Evolutionary conservation across 2,797 vertebrate species (phyloP), one percentile per base, ranked within the genome.

Genomic region (Intellagama lesueurii): DNA sequence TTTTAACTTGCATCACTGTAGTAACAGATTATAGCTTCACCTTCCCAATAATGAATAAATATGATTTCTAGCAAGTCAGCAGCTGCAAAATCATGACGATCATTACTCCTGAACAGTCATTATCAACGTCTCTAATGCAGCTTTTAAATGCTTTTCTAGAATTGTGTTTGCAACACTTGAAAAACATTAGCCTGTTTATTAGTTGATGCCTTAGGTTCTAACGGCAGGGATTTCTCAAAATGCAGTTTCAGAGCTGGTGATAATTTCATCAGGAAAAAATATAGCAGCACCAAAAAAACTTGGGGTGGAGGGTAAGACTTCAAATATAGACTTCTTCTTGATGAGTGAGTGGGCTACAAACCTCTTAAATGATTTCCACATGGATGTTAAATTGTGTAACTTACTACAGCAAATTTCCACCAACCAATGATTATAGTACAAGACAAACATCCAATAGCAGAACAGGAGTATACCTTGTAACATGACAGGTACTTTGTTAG

Each of bases 51-150:
- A 90, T 86, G 73, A 72, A 89, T 81, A 52, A 87, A 81, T 28
- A 68, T 26, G 90, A 94, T 77, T 91, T 94, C 75, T 83, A 88
- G 90, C 87, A 91, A 91, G 86, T 49, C 79, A 85, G 44, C 87
- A 86, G 91, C 80, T 93, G 49, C 82, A 87, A 77, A 90, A 89
- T 90, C 24, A 91, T 12, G 90, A 35, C 76, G 64, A 70, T 44
- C 82, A 85, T n/a, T 85, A 86, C 69, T 69, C 35, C 72, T n/a
- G 69, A 92, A 89, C 60, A 88, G 30, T 88, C 85, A 73, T 88
- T 87, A 93, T 44, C 83, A 56, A 60, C 12, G 0, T 40, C 87
- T 26, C 4, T 2, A n/a, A 83, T 90, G 76, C 30, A 77, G 68
- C 77, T 94, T 92, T 60, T 90, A 91, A 87, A 78, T 75, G 70